Base-by-base conservation (phyloP, 2,888 invertebrate genomes). In the Phoenoteleia sp. region DNA sequence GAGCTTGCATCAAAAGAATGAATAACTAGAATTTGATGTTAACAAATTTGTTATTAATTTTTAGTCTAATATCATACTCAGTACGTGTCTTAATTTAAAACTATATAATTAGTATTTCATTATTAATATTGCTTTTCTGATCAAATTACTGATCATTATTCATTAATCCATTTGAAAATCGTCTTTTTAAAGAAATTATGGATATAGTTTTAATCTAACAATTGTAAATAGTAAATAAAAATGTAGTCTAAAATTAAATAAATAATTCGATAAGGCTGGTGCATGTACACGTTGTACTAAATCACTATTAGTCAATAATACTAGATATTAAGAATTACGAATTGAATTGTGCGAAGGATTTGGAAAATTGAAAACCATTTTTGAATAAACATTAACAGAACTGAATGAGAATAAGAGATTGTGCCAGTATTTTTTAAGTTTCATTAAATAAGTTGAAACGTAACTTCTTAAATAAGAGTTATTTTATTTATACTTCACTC, bases 251-350 rank as follows among this genome's bases (percentile, higher is more conserved):
- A n/a, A n/a, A n/a, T n/a, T n/a, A 27, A 36, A 27, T 13, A 49
- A 60, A 17, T 29, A 23, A 17, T 58, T 36, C 25, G 39, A 54
- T 54, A 64, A 75, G 75, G 75, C 64, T 75, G 76, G 76, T 76
- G 64, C 64, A 33, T 58, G 13, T 47, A 47, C 45, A 36, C 47
- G 21, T 47, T 75, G 54, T 47, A 76, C 23, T 45, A 54, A 75
- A 75, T 75, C 58, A 56, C 56, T 76, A 76, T 58, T 76, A 66
- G 58, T 77, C 66, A 76, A 76, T 77, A 77, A 76, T 60, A 77
- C 29, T 67, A 77, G 56, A 9, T 7, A 21, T n/a, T 54, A n/a
- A 75, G 27, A 60, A 67, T 77, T 11, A 39, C 25, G 23, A 77
- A 58, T 56, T 54, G 54, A 64, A 58, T 56, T 54, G 54, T 54